These are phyloP conservation scores for Dryomyza anilis DNA, from an alignment of 2,888 invertebrate genomes.

Conservation along the genomic window DNA sequence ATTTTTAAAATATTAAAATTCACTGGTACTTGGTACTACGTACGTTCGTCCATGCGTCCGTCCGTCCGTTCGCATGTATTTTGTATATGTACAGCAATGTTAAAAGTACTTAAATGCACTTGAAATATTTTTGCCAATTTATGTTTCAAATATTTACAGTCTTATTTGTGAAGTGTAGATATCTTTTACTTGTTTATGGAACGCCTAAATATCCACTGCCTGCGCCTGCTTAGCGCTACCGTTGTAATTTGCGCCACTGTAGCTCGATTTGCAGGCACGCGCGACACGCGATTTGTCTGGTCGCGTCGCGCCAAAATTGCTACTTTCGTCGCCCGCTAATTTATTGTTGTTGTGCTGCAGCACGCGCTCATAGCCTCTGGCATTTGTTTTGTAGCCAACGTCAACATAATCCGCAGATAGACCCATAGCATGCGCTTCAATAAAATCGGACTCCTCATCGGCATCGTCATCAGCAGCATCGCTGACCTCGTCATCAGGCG, in stretches of 20 bases:
- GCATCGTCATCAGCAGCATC: slow-evolving; percentile 30
- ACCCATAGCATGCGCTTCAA: slow-evolving; percentile 44
- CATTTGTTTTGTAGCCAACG: no score
- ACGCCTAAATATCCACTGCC: slow-evolving; percentile 20
- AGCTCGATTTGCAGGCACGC: slow-evolving; percentile 20
- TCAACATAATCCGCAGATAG: slow-evolving; percentile 40
- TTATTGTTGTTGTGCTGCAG: neutral
- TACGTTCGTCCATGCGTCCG: neutral
- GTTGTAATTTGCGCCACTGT: slow-evolving; percentile 29
- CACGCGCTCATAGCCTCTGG: neutral
- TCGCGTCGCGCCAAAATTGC: slow-evolving; percentile 32
- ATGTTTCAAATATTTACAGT: slow-evolving; percentile 7
- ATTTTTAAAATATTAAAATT: no score
- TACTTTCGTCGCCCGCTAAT: neutral
- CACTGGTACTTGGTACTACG: neutral
- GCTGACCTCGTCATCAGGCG: slow-evolving; percentile 33
- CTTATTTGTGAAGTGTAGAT: neutral
- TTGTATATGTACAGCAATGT: neutral
- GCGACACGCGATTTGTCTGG: slow-evolving; percentile 20
- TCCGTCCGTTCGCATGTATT: neutral
- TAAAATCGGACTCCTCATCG: slow-evolving; percentile 43
- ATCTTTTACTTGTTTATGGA: neutral
- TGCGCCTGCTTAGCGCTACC: slow-evolving; percentile 5
- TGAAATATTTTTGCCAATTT: no score
- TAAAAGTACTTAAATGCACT: neutral